Evolutionary conservation across 2,797 vertebrate species (phyloP).

Genomic region (Myotis findleyi): DNA sequence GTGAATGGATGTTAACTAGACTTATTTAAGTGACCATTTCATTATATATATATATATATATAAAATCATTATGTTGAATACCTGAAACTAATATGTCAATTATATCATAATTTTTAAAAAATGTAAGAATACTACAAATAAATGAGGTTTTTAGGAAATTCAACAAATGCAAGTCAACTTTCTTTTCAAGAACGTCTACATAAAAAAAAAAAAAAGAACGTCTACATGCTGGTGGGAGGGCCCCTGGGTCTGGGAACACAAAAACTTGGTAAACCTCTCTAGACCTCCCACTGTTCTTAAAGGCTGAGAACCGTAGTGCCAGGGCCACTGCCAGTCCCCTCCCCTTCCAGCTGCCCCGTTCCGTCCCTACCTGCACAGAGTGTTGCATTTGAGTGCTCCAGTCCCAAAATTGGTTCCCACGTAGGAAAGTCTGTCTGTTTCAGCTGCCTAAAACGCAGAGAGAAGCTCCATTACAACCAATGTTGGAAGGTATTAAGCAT

Average conservation of each 20-base stretch:
- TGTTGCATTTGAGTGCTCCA: constrained; percentile 90
- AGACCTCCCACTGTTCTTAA: background rate
- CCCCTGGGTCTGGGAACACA: background rate
- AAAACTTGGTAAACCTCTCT: background rate
- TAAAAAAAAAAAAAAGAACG: background rate
- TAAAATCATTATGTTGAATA: background rate
- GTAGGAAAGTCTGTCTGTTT: constrained; percentile 94
- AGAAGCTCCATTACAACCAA: background rate
- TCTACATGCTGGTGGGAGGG: background rate
- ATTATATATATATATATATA: background rate
- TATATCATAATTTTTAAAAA: background rate
- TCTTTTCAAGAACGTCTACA: background rate
- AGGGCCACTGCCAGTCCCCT: background rate
- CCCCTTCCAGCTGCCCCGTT: background rate
- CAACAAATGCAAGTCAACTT: constrained; percentile 33
- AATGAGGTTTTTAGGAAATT: constrained; percentile 26
- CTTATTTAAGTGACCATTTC: background rate
- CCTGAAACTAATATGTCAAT: background rate
- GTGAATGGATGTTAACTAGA: background rate
- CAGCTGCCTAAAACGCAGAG: constrained; percentile 89
- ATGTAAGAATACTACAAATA: background rate
- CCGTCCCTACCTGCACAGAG: constrained; percentile 92
- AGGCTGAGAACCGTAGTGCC: background rate
- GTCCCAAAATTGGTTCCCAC: constrained; percentile 93
- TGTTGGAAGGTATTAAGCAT: background rate